phyloP scores from a whole-genome alignment of 2,113 vertebrate species.

The Centropristis striata region DNA sequence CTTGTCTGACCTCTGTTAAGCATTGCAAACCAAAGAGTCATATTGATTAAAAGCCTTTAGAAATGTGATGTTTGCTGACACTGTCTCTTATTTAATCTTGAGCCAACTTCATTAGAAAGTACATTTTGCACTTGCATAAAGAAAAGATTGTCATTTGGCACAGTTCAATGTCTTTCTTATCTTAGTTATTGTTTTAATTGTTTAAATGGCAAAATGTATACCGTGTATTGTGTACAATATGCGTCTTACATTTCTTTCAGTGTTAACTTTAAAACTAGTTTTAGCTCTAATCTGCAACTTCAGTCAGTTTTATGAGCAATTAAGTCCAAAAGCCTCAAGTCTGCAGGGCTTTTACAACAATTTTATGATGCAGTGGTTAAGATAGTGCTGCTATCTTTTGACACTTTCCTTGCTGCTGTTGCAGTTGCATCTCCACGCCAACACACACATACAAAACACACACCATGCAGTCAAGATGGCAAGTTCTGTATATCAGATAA shows the following conservation, averaged over 20 bases:
- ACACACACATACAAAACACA: background rate
- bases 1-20: constrained; percentile 61
- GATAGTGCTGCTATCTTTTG: constrained; percentile 6
- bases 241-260: background rate
- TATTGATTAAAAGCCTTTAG: constrained; percentile 7
- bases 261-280: background rate
- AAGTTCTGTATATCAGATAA: background rate
- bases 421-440: constrained; percentile 17
- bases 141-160: background rate
- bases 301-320: constrained; percentile 30
- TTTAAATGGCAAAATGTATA: background rate
- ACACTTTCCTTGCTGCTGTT: constrained; percentile 28
- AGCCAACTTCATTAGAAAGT: background rate
- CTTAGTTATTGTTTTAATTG: background rate
- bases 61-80: background rate
- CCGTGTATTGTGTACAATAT: background rate
- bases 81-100: background rate
- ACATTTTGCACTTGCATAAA: background rate
- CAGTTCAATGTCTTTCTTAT: background rate
- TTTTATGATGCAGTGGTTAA: constrained; percentile 48
- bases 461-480: constrained; percentile 15
- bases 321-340: background rate
- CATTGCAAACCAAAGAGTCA: constrained; percentile 20
- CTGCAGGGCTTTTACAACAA: constrained; percentile 14
- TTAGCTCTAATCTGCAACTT: background rate